Evolutionary conservation across 2,888 invertebrate genomes (phyloP).

Genomic region (Scotopteryx bipunctaria): DNA sequence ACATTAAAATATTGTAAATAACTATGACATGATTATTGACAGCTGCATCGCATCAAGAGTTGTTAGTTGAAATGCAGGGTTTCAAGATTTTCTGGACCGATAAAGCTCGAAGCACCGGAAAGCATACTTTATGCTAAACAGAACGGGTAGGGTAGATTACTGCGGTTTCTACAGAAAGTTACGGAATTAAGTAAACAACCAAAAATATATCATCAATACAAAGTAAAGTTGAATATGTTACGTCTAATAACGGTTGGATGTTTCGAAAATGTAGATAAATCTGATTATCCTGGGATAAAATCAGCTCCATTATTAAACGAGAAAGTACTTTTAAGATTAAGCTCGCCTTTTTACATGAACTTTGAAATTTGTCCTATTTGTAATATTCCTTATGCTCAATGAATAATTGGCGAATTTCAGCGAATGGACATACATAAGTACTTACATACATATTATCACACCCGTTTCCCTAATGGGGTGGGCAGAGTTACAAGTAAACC

Average conservation of each 20-base stretch:
- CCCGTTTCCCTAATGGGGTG: no score
- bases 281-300: background rate
- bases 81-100: conserved; percentile 30
- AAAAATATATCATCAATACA: conserved; percentile 17
- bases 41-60: background rate
- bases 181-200: conserved; percentile 32
- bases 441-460: no score
- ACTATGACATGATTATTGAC: no score
- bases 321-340: no score
- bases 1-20: no score
- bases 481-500: no score
- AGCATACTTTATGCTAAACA: conserved; percentile 48
- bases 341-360: no score
- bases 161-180: conserved; percentile 47
- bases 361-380: no score
- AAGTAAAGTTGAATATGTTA: conserved; percentile 8
- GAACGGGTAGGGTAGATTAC: conserved; percentile 29
- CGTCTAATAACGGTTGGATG: background rate
- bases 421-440: no score
- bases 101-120: conserved; percentile 39
- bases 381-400: no score
- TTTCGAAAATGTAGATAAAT: background rate
- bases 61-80: conserved; percentile 20
- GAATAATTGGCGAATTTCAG: no score
- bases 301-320: background rate